phyloP scores from a whole-genome alignment of 2,113 vertebrate species.

The Hemicordylus capensis region DNA sequence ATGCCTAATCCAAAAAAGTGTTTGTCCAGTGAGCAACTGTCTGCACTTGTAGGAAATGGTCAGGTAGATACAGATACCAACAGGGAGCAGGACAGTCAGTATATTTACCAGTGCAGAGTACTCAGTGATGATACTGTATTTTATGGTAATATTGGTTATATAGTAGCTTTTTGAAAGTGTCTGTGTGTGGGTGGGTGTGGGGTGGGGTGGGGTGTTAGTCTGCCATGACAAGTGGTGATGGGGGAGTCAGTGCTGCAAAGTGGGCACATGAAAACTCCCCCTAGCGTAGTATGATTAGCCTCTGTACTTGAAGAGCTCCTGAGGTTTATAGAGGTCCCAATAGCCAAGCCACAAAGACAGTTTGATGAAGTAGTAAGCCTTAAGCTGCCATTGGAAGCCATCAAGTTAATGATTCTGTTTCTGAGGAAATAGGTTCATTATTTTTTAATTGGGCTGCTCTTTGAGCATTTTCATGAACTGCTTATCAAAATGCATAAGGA shows the following conservation, averaged over 20 bases:
- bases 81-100: neutral
- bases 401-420: constrained; percentile 60
- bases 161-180: neutral
- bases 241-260: neutral
- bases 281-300: constrained; percentile 37
- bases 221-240: constrained; percentile 15
- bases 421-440: constrained; percentile 57
- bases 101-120: neutral
- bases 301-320: constrained; percentile 24
- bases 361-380: constrained; percentile 42
- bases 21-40: neutral
- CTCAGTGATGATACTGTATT: neutral
- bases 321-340: constrained; percentile 46
- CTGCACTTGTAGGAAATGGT: neutral
- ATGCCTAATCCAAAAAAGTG: neutral
- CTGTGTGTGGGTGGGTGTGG: neutral
- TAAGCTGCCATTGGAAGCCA: constrained; percentile 50
- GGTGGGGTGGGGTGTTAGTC: neutral
- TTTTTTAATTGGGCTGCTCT: constrained; percentile 70
- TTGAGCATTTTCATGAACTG: constrained; percentile 39
- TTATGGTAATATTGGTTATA: neutral
- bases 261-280: constrained; percentile 31
- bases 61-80: neutral
- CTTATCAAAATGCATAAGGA: constrained; percentile 55
- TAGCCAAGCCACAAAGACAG: constrained; percentile 59